Conservation (phyloP, 2,888 invertebrate species). For the Meteorus cinctellus region DNA sequence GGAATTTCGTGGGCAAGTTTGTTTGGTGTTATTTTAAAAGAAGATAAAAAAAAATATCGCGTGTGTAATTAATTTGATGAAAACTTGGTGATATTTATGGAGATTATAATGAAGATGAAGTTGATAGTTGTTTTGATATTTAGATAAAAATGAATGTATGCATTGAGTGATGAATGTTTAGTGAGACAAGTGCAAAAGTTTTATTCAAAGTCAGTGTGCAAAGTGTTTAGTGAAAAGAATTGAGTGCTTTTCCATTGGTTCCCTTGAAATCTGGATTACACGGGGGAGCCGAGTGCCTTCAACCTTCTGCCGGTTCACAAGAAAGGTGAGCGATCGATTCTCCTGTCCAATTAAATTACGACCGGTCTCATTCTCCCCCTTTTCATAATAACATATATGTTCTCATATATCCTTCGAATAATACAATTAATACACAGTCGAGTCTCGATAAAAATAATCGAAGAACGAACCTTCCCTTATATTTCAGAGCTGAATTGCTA, state of each 20-base stretch:
- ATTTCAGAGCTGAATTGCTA: too few species aligned
- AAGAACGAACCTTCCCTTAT: too few species aligned
- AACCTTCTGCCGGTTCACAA: conserved; percentile 71
- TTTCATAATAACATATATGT: neutral
- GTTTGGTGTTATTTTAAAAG: neutral
- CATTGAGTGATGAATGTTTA: conserved; percentile 23
- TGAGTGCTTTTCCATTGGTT: conserved; percentile 11
- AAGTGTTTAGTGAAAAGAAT: conserved; percentile 26
- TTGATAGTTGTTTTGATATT: neutral
- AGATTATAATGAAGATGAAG: neutral
- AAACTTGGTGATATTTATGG: neutral
- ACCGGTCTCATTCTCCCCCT: conserved; percentile 9
- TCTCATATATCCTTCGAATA: too few species aligned
- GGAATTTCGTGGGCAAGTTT: neutral
- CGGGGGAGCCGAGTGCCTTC: conserved; percentile 67
- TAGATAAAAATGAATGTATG: neutral
- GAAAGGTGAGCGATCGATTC: conserved; percentile 63
- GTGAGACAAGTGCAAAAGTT: conserved; percentile 13
- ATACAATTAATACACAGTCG: too few species aligned
- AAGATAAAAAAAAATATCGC: neutral
- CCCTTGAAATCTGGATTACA: conserved; percentile 70
- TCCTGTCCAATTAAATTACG: conserved; percentile 31
- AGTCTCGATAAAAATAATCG: too few species aligned
- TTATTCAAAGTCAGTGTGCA: conserved; percentile 19
- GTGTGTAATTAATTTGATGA: neutral